Percentiles rank a stretch among this genome's conserved stretches.
Evolutionary conservation across 1,140 invertebrate genomes (phyloP).

Genomic region (Drosophila nikananu): DNA sequence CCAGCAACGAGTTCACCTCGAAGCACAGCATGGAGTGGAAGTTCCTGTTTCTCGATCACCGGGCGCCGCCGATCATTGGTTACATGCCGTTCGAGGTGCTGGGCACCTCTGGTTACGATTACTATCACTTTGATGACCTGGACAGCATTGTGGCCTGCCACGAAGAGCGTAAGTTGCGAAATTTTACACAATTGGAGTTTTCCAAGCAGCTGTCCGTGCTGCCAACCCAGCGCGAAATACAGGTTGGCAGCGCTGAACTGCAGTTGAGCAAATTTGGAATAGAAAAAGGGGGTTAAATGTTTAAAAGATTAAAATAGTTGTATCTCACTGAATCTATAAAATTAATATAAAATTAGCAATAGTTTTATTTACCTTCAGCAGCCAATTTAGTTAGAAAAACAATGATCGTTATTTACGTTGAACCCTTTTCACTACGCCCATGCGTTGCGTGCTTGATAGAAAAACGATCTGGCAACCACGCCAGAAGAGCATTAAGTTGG

Average conservation of each 20-base stretch:
- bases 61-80: conserved; percentile 96
- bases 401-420: neutral
- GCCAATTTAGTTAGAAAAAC: neutral
- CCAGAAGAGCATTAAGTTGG: neutral
- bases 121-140: conserved; percentile 97
- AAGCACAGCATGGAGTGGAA: conserved; percentile 98
- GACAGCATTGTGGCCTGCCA: conserved; percentile 95
- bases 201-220: neutral
- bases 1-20: conserved; percentile 95
- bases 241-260: neutral
- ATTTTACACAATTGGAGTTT: neutral
- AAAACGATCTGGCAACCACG: neutral
- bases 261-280: neutral
- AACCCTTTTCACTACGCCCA: neutral
- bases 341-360: neutral
- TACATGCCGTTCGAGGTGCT: conserved; percentile 97
- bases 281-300: too few relatives aligned
- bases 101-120: conserved; percentile 98
- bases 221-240: neutral
- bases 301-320: neutral
- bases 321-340: too few relatives aligned
- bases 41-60: conserved; percentile 96
- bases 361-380: neutral
- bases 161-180: conserved; percentile 90
- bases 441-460: neutral